phyloP scores from a whole-genome alignment of 1,140 invertebrate species.

The Leptonema lineaticorne region DNA sequence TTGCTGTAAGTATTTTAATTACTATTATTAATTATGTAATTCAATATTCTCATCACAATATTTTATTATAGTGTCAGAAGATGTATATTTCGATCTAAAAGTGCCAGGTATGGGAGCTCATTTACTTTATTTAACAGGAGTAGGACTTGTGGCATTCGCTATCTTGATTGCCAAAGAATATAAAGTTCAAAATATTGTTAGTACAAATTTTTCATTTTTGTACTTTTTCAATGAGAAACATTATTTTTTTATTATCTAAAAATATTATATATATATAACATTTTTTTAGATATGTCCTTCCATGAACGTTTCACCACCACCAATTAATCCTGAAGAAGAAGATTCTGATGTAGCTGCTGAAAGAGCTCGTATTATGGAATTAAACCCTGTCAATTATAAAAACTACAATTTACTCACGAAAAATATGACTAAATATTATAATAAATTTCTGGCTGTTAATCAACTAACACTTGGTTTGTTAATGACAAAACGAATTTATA shows the following conservation, averaged over 20 bases:
- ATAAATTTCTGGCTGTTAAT: slow-evolving; percentile 69
- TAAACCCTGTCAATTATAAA: slow-evolving; percentile 42
- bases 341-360: slow-evolving; percentile 56
- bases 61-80: slow-evolving; percentile 50
- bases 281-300: neutral
- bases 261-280: slow-evolving; percentile 12
- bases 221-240: neutral
- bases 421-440: slow-evolving; percentile 70
- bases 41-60: neutral
- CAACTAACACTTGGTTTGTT: slow-evolving; percentile 67
- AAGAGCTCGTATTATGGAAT: slow-evolving; percentile 45
- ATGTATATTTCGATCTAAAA: slow-evolving; percentile 54
- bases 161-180: slow-evolving; percentile 55
- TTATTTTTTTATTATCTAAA: no score
- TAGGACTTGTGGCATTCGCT: slow-evolving; percentile 47
- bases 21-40: neutral
- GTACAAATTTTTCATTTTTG: neutral
- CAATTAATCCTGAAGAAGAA: slow-evolving; percentile 44
- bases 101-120: slow-evolving; percentile 55
- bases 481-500: neutral
- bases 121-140: slow-evolving; percentile 46
- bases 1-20: slow-evolving; percentile 50
- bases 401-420: slow-evolving; percentile 52
- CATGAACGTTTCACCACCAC: slow-evolving; percentile 40
- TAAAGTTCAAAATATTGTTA: slow-evolving; percentile 52